phyloP scores from a whole-genome alignment of 2,888 invertebrate genomes.

The Euspilapteryx auroguttella region DNA sequence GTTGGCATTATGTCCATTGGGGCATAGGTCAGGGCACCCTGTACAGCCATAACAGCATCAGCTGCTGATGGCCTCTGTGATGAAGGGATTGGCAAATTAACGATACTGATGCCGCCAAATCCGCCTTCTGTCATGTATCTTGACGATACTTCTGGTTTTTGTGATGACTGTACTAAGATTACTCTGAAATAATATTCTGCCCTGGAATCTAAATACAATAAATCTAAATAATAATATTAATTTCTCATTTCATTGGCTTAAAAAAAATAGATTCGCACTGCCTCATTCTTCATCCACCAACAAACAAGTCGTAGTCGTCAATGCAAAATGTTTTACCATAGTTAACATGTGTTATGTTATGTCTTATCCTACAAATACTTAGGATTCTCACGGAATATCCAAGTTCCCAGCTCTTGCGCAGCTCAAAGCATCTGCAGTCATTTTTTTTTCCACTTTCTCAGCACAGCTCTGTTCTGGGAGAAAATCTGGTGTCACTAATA shows the following conservation, averaged over 20 bases:
- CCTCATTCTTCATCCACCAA: too few relatives aligned
- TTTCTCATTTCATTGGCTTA: too few relatives aligned
- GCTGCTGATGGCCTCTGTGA: slow-evolving; percentile 17
- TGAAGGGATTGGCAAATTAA: slow-evolving; percentile 24
- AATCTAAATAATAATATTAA: too few relatives aligned
- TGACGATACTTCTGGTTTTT: slow-evolving; percentile 18
- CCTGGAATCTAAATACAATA: too few relatives aligned
- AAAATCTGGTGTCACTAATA: slow-evolving; percentile 32
- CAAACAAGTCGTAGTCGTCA: too few relatives aligned
- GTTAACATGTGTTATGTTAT: too few relatives aligned
- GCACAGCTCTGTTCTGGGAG: slow-evolving; percentile 19
- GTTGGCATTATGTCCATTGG: slow-evolving; percentile 22
- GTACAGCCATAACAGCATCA: slow-evolving; percentile 23
- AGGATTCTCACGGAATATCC: slow-evolving; percentile 40
- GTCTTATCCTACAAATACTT: too few relatives aligned
- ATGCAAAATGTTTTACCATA: too few relatives aligned
- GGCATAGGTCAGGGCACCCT: slow-evolving; percentile 24
- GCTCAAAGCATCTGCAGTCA: slow-evolving; percentile 26
- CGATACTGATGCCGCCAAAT: slow-evolving; percentile 28
- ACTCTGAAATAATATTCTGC: slow-evolving; percentile 25
- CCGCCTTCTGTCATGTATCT: slow-evolving; percentile 28
- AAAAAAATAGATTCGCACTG: too few relatives aligned
- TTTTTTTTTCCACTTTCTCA: slow-evolving; percentile 21
- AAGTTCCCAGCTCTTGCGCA: slow-evolving; percentile 25
- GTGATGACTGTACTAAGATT: slow-evolving; percentile 27